Percentiles rank a stretch among this genome's conserved stretches.
Evolutionary conservation across 2,113 vertebrate genomes (phyloP).

Genomic region (Martes martes): DNA sequence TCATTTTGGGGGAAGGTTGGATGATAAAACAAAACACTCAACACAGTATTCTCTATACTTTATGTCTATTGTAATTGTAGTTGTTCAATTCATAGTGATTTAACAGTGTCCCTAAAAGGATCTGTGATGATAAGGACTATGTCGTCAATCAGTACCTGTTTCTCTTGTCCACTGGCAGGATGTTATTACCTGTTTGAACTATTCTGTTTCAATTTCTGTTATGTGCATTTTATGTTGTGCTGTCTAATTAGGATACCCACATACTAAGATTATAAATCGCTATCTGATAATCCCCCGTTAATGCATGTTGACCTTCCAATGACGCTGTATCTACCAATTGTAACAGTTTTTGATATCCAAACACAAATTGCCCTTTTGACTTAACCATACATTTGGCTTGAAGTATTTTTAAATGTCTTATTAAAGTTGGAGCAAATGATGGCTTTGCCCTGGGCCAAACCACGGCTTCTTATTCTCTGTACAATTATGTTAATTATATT

Average conservation of each 20-base stretch:
- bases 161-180: background rate
- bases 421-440: conserved; percentile 12
- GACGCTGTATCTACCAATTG: background rate
- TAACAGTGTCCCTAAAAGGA: background rate
- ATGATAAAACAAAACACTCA: background rate
- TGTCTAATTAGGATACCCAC: background rate
- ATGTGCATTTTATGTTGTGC: background rate
- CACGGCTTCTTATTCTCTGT: conserved; percentile 54
- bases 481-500: conserved; percentile 70
- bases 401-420: conserved; percentile 36
- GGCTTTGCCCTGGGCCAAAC: conserved; percentile 30
- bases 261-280: background rate
- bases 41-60: background rate
- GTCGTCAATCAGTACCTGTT: background rate
- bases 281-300: background rate
- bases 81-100: background rate
- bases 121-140: background rate
- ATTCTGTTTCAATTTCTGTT: background rate
- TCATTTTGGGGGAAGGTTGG: background rate
- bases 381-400: background rate
- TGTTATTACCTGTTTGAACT: background rate
- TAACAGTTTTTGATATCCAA: background rate
- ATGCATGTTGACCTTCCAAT: background rate
- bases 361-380: background rate
- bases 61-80: background rate